These are phyloP conservation scores for Emydura subglobosa DNA, from an alignment of 2,113 vertebrate genomes.

Conservation along the genomic window DNA sequence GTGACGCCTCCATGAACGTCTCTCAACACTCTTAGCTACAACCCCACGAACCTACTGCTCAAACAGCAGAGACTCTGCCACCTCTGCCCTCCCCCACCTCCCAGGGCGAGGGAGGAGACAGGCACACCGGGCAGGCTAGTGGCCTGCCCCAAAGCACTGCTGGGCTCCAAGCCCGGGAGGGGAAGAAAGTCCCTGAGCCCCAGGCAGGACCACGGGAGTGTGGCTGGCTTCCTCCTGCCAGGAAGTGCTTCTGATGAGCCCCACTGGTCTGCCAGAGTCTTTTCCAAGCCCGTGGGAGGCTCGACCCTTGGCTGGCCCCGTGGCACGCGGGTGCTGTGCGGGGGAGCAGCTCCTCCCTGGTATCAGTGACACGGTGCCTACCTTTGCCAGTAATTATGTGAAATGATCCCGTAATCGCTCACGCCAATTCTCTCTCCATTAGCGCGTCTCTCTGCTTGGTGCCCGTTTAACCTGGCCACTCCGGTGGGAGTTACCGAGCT, in stretches of 20 bases:
- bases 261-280: neutral
- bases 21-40: neutral
- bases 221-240: slow-evolving; percentile 28
- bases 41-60: too few species aligned
- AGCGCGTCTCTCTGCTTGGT: neutral
- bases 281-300: neutral
- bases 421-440: slow-evolving; percentile 69
- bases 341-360: neutral
- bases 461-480: slow-evolving; percentile 50
- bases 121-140: neutral
- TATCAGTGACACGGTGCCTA: neutral
- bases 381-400: slow-evolving; percentile 15
- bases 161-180: slow-evolving; percentile 42
- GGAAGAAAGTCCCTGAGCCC: neutral
- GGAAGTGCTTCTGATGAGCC: slow-evolving; percentile 47
- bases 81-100: too few species aligned
- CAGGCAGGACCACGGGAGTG: slow-evolving; percentile 29
- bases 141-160: neutral
- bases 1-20: neutral
- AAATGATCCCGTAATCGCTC: slow-evolving; percentile 64
- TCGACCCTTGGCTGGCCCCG: neutral
- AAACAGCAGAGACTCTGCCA: too few species aligned
- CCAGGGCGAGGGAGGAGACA: neutral
- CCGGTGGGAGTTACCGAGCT: fast-evolving
- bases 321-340: neutral